These are phyloP conservation scores for Suricata suricatta DNA, from an alignment of 2,113 vertebrate species.

Conservation along the genomic window DNA sequence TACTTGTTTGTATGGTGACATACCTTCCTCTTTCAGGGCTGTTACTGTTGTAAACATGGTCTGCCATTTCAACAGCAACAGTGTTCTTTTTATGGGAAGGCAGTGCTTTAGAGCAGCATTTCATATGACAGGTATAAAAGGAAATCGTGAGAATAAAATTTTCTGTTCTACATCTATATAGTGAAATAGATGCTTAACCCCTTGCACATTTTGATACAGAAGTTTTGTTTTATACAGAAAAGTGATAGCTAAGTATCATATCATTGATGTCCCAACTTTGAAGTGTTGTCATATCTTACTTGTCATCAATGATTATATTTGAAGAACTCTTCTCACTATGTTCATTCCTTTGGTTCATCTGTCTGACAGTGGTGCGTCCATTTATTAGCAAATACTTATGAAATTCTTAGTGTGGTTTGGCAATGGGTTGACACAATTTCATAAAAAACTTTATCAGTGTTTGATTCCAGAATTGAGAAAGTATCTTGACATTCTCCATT, in stretches of 20 bases:
- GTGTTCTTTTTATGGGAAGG: background rate
- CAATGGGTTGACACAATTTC: background rate
- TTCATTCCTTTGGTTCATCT: background rate
- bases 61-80: background rate
- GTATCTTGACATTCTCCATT: background rate
- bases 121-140: constrained; percentile 2
- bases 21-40: background rate
- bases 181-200: background rate
- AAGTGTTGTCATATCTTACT: background rate
- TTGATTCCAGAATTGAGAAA: background rate
- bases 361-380: background rate
- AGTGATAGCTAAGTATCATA: background rate
- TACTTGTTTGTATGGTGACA: background rate
- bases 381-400: background rate
- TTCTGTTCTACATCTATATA: background rate
- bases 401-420: background rate
- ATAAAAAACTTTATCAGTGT: background rate
- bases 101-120: background rate
- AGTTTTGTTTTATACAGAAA: background rate
- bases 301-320: background rate
- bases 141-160: background rate
- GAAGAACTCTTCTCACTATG: background rate
- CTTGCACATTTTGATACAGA: background rate
- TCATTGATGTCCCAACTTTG: background rate
- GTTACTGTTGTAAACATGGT: background rate